Base-by-base conservation (phyloP, 1,140 invertebrate genomes). In the Papilio machaon region DNA sequence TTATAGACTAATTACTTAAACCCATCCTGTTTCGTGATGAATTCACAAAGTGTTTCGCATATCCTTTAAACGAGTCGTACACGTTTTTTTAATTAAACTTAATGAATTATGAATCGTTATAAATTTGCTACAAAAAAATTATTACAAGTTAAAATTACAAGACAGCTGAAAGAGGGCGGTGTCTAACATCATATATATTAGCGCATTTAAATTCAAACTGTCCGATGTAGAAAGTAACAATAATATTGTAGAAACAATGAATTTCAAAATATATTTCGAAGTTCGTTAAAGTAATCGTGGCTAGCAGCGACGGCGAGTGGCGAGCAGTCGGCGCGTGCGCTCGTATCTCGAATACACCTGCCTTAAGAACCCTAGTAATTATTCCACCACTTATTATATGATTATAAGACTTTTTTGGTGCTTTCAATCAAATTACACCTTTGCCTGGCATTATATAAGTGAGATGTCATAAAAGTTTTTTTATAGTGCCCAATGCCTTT, bases 351-450 rank as follows among this genome's bases (percentile, higher is more conserved):
- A 38, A 47, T 64, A 87, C 92, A 94, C 93, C 93, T 94, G 92
- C 93, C 84, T 84, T 89, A 88, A 91, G 89, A 86, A 86, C 92
- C 92, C 90, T 85, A 89, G 87, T 93, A 94, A 94, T 94, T 93
- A 94, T 94, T 93, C 91, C 87, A 90, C 91, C 91, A 92, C 93
- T 93, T 92, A 94, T 93, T 94, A 94, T 92, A 93, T 92, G 92
- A 94, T 94, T 94, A 93, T 93, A 90, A 90, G 91, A 91, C 87
- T 92, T 94, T 94, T 94, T 94, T 94, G 91, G 91, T 92, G 90
- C 93, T 94, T 94, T 94, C 93, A 94, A 93, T 94, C 93, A 93
- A 94, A 94, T 94, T 94, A 94, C 93, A 94, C 93, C 93, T 94
- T 94, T 88, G 88, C 88, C 87, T 81, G 87, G 86, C 85, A 85